Evolutionary conservation across 1,140 invertebrate genomes (phyloP).

Genomic region (Thalassaphorura encarpata): DNA sequence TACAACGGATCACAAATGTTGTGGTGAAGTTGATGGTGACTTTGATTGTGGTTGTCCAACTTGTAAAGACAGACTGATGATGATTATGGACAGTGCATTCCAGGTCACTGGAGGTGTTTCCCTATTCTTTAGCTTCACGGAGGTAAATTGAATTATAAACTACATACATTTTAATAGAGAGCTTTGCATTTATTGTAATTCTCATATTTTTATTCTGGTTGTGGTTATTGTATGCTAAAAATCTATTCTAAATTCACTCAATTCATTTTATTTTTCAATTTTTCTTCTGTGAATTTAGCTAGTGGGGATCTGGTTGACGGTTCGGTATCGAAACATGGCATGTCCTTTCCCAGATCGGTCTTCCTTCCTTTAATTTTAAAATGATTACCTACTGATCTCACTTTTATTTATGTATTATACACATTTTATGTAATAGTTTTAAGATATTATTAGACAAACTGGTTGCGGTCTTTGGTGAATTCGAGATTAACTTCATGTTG

Average conservation of each 20-base stretch:
- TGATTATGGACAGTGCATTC: constrained; percentile 75
- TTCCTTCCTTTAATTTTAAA: too few relatives aligned
- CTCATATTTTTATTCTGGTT: too few relatives aligned
- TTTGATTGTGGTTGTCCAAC: constrained; percentile 46
- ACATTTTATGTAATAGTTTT: too few relatives aligned
- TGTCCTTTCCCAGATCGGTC: constrained; percentile 75
- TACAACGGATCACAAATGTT: too few relatives aligned
- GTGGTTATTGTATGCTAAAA: too few relatives aligned
- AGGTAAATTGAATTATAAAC: constrained; percentile 52
- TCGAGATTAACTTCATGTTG: too few relatives aligned
- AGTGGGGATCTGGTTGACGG: constrained; percentile 91
- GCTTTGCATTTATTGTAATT: too few relatives aligned
- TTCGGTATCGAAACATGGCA: constrained; percentile 94
- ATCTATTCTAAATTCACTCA: neutral
- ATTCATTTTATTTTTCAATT: neutral
- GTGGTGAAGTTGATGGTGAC: neutral
- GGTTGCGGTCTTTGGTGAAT: too few relatives aligned
- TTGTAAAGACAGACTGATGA: constrained; percentile 64
- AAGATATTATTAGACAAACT: too few relatives aligned
- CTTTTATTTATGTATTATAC: too few relatives aligned
- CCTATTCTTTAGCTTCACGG: constrained; percentile 93
- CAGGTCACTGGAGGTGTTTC: constrained; percentile 82
- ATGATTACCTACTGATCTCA: too few relatives aligned
- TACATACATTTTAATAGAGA: too few relatives aligned
- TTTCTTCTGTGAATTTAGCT: constrained; percentile 56